Evolutionary conservation across 2,888 invertebrate genomes (phyloP), one percentile per base, ranked within the genome.

Genomic region (Trilocha varians): DNA sequence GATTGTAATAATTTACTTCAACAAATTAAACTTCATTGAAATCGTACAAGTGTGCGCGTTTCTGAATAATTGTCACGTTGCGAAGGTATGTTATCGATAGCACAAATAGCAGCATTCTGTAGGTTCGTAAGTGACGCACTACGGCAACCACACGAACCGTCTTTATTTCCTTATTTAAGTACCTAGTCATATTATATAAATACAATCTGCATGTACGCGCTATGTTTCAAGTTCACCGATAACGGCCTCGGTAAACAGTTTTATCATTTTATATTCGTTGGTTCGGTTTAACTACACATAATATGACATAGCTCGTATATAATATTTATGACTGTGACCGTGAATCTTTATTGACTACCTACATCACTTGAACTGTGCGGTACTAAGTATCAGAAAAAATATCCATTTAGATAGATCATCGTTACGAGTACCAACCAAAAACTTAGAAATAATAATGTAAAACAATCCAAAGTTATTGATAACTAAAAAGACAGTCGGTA

Each of bases 201-300:
- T 62, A 67, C 63, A 66, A 70, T 71, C 59, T 62, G 63, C 66
- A 63, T 58, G 61, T 59, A 59, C 60, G 64, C 64, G 63, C 58
- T 65, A 64, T 59, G 59, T 71, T 75, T 78, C 78, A 78, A 78
- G 78, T 76, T 75, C 73, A 76, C 58, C 70, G 74, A 75, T 75
- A 74, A 78, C 68, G 63, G 57, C 61, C 58, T 60, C 61, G 52
- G 60, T 59, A 71, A 67, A 72, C 62, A 65, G 59, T 65, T 65
- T 72, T 67, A 75, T 72, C 70, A 67, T 59, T 48, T 34, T 4
- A 34, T 55, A 52, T 59, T 65, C 57, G 59, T 49, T 49, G 46
- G 43, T 48, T 62, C 50, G 49, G 52, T 54, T 36, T 52, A 50
- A 47, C 50, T 62, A 51, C 52, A 52, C 55, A 57, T 59, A 58